Percentiles rank a stretch among this genome's conserved stretches.
phyloP scores from a whole-genome alignment of 2,113 vertebrate species.

The Motacilla tschutschensis region DNA sequence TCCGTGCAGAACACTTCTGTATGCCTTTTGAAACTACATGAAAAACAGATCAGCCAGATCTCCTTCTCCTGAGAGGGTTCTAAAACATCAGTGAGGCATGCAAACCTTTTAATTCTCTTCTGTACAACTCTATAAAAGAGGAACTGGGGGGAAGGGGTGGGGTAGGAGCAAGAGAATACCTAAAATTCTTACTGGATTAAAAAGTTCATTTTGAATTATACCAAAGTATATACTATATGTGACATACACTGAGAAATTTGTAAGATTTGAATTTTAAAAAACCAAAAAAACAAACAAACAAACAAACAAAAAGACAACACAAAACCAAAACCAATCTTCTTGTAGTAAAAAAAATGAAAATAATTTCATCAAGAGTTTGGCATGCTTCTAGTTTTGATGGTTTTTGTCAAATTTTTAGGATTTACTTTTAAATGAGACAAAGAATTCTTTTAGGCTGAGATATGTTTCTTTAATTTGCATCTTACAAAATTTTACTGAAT shows the following conservation, averaged over 20 bases:
- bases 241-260: background rate
- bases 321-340: background rate
- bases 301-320: background rate
- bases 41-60: background rate
- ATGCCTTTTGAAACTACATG: background rate
- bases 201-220: background rate
- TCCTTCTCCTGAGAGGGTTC: background rate
- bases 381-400: background rate
- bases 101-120: background rate
- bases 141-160: background rate
- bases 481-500: background rate
- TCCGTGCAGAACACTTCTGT: background rate
- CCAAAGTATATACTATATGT: background rate
- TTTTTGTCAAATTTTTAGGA: background rate
- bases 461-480: background rate
- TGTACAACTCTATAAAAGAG: background rate
- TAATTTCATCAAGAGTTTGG: background rate
- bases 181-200: background rate
- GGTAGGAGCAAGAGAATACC: fast-evolving
- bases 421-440: background rate
- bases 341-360: background rate
- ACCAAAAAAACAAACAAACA: no score
- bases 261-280: background rate
- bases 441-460: background rate
- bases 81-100: background rate